Conservation (phyloP, 2,888 invertebrate genomes). For the Drosophila greeni region DNA sequence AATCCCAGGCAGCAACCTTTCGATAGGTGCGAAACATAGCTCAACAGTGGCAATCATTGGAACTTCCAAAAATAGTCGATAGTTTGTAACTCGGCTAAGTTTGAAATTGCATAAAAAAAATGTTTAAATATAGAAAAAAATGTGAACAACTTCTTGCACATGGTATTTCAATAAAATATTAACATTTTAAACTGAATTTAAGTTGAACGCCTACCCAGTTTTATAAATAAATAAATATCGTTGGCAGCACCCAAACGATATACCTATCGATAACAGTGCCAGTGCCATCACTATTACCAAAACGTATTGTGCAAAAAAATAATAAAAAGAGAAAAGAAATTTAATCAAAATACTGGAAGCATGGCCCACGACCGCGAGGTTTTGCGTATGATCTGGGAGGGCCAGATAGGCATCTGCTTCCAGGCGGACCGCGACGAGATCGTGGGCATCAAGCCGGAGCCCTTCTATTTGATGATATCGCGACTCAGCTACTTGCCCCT, state of each 20-base stretch:
- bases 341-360: slow-evolving; percentile 14
- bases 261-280: slow-evolving; percentile 2
- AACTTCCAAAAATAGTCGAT: not conserved
- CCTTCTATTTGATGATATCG: slow-evolving; percentile 95
- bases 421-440: slow-evolving; percentile 93
- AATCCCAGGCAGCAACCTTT: not conserved
- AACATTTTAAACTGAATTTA: not conserved
- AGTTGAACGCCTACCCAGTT: not conserved
- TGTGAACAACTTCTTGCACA: too few relatives aligned
- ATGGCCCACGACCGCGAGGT: slow-evolving; percentile 98
- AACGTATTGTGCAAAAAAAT: slow-evolving; percentile 37
- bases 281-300: slow-evolving; percentile 25
- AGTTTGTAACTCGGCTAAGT: not conserved
- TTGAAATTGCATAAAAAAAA: not conserved
- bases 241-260: not conserved
- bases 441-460: slow-evolving; percentile 92
- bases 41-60: not conserved
- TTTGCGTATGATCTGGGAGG: slow-evolving; percentile 96
- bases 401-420: slow-evolving; percentile 95
- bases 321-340: slow-evolving; percentile 21
- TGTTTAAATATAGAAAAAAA: not conserved
- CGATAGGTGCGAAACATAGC: not conserved
- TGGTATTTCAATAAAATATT: not conserved
- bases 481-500: slow-evolving; percentile 95
- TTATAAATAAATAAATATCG: not conserved